Conservation (phyloP, 2,888 invertebrate genomes). For the Allacma fusca region DNA sequence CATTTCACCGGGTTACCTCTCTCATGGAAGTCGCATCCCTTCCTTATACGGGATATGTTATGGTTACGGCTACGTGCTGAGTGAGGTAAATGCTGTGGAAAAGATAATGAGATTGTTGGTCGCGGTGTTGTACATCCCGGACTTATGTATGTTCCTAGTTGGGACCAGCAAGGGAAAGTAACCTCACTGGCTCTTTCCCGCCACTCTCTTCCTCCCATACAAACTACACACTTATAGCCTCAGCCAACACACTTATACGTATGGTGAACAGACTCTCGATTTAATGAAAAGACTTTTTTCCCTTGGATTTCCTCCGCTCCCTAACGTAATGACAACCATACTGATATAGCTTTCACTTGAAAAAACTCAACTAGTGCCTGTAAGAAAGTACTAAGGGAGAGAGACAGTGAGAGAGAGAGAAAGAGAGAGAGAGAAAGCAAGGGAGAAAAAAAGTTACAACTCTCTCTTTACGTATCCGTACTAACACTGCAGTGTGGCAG, state of each 20-base stretch:
- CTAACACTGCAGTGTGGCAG: too few relatives aligned
- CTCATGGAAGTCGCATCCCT: not conserved
- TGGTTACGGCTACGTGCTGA: conserved; percentile 7
- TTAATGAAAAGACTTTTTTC: conserved; percentile 5
- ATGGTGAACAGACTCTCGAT: not conserved
- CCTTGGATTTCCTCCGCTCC: not conserved
- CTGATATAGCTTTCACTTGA: not conserved
- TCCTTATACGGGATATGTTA: not conserved
- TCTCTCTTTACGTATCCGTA: too few relatives aligned
- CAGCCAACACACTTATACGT: not conserved
- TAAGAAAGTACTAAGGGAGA: not conserved
- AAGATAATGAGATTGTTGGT: conserved; percentile 11
- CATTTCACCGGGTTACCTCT: not conserved
- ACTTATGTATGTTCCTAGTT: too few relatives aligned
- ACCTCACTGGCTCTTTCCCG: too few relatives aligned
- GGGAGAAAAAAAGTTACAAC: too few relatives aligned
- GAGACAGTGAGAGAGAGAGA: too few relatives aligned
- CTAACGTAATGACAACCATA: not conserved
- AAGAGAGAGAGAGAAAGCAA: too few relatives aligned
- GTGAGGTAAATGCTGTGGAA: conserved; percentile 12
- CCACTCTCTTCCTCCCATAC: too few relatives aligned
- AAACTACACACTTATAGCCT: too few relatives aligned
- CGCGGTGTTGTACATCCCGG: not conserved
- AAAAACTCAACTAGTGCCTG: not conserved
- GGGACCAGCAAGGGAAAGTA: too few relatives aligned